These are phyloP conservation scores for Coenobita brevimanus DNA, from an alignment of 1,140 invertebrate species.

Conservation along the genomic window DNA sequence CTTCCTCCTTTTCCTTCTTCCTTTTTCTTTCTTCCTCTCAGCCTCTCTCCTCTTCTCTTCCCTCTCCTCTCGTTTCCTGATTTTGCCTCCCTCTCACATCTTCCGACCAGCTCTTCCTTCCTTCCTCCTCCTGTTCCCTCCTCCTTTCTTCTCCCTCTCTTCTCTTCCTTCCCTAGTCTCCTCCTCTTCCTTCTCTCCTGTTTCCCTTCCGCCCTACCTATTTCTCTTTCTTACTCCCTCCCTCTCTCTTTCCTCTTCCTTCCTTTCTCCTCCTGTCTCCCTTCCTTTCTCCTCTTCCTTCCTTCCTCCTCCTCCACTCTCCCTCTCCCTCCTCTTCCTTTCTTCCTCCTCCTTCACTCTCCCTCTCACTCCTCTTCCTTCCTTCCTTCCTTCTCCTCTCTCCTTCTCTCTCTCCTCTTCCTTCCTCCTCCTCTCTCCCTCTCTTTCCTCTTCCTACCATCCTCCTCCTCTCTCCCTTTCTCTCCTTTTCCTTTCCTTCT, in stretches of 20 bases:
- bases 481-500: neutral
- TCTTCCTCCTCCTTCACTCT: neutral
- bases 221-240: neutral
- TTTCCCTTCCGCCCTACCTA: neutral
- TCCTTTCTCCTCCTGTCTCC: neutral
- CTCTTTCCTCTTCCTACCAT: neutral
- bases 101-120: too few relatives aligned
- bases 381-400: neutral
- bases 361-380: neutral
- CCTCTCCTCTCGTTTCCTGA: too few relatives aligned
- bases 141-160: neutral
- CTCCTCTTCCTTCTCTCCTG: neutral
- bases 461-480: too few relatives aligned
- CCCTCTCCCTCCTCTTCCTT: neutral
- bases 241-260: too few relatives aligned
- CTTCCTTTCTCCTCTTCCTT: constrained; percentile 1
- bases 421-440: neutral
- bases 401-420: too few relatives aligned
- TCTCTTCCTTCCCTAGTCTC: neutral
- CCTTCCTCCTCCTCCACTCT: neutral
- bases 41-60: neutral
- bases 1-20: neutral
- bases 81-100: neutral
- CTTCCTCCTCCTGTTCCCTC: neutral
- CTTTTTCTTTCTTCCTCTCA: neutral